Evolutionary conservation across 1,140 invertebrate genomes (phyloP).

Genomic region (Diachasmimorpha longicaudata): DNA sequence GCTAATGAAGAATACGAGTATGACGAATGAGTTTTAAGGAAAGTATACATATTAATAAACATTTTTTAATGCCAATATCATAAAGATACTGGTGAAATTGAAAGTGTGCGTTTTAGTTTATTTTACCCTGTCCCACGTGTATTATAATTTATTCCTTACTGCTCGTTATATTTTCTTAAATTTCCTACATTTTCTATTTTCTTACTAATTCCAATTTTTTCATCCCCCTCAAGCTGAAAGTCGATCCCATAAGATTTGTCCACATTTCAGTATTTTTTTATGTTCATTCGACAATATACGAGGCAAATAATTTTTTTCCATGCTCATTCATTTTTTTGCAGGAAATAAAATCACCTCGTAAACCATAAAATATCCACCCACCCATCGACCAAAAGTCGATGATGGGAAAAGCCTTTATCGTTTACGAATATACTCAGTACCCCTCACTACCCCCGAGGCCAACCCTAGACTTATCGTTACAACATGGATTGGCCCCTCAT

Average conservation of each 20-base stretch:
- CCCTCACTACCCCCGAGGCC: not conserved
- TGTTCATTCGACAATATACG: too few species aligned
- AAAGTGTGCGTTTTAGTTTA: constrained; percentile 32
- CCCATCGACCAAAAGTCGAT: not conserved
- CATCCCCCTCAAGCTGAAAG: not conserved
- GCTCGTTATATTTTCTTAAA: too few species aligned
- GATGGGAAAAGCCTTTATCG: not conserved
- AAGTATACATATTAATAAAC: constrained; percentile 63
- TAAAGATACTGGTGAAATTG: constrained; percentile 57
- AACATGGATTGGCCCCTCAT: not conserved
- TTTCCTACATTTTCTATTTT: too few species aligned
- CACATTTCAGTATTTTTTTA: too few species aligned
- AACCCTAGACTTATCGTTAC: constrained; percentile 3
- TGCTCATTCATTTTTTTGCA: not conserved
- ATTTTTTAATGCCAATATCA: constrained; percentile 61
- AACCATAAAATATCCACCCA: not conserved
- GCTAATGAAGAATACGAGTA: constrained; percentile 59
- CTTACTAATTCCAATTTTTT: not conserved
- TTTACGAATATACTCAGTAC: not conserved
- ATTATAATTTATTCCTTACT: not conserved
- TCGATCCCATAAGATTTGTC: too few species aligned
- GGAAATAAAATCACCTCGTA: not conserved
- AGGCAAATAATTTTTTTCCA: too few species aligned
- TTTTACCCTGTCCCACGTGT: not conserved
- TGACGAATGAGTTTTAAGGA: constrained; percentile 58